These are phyloP conservation scores for Ceyx margarethae DNA, from an alignment of 2,113 vertebrate species.

Conservation along the genomic window DNA sequence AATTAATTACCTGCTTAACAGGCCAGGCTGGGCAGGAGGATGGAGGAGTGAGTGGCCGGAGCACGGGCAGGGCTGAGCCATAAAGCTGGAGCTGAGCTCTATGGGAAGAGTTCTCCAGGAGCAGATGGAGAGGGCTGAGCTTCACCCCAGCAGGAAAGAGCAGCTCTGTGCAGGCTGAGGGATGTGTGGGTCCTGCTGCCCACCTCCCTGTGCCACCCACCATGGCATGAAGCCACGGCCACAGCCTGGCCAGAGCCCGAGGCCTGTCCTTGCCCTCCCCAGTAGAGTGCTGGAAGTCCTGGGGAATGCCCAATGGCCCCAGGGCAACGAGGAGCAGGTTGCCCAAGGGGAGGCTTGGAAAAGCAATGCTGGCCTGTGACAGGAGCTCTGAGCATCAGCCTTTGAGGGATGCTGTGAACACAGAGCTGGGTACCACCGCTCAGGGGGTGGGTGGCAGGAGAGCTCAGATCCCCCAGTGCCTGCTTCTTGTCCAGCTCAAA, in stretches of 20 bases:
- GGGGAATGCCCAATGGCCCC: no score
- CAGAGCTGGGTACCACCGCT: background rate
- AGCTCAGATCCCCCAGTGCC: no score
- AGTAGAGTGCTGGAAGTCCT: no score
- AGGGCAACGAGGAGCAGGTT: background rate
- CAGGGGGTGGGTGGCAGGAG: background rate
- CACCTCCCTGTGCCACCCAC: background rate
- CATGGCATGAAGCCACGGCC: rapidly evolving
- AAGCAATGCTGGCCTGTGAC: background rate
- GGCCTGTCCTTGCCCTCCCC: background rate
- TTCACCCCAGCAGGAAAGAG: background rate
- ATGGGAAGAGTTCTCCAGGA: background rate
- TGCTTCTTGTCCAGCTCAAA: background rate
- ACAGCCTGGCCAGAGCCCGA: background rate
- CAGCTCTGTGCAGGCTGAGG: background rate
- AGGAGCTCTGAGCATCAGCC: rapidly evolving
- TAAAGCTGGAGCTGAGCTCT: rapidly evolving
- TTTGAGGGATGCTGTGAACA: background rate
- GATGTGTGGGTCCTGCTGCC: background rate
- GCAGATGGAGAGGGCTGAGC: background rate
- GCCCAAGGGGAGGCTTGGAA: background rate
- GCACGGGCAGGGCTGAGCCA: background rate
- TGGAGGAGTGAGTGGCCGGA: rapidly evolving
- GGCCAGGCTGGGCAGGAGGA: background rate
- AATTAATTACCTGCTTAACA: background rate